These are phyloP conservation scores for Esperia sulphurella DNA, from an alignment of 2,888 invertebrate genomes.

Conservation along the genomic window DNA sequence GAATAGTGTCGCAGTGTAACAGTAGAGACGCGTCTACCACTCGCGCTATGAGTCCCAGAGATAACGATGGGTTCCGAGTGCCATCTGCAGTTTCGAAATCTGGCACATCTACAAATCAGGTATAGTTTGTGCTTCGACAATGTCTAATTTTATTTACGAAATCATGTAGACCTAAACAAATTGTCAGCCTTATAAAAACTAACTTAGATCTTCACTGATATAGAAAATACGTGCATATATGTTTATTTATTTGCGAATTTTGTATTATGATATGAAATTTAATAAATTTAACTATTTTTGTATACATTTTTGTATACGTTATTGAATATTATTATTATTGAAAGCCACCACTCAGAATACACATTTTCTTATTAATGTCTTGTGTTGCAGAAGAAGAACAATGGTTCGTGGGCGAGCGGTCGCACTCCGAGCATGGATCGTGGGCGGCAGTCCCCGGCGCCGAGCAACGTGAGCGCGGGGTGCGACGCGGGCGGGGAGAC, in stretches of 20 bases:
- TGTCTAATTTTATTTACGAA: no score
- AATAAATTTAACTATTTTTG: no score
- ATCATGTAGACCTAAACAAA: no score
- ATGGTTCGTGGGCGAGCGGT: constrained; percentile 44
- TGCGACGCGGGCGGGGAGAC: constrained; percentile 17
- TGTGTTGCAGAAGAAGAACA: constrained; percentile 45
- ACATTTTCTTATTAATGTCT: constrained; percentile 1
- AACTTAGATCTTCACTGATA: no score
- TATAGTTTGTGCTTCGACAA: constrained; percentile 12
- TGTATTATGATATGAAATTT: no score
- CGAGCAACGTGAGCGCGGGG: constrained; percentile 21
- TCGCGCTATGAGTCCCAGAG: constrained; percentile 61
- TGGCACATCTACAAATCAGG: constrained; percentile 53
- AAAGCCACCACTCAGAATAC: not conserved
- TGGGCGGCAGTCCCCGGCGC: constrained; percentile 49
- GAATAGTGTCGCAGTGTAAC: constrained; percentile 70
- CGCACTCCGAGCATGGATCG: constrained; percentile 54
- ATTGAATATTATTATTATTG: no score
- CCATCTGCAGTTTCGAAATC: constrained; percentile 52
- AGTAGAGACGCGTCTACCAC: constrained; percentile 64
- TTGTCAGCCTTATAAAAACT: no score
- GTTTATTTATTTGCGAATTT: no score
- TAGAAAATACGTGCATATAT: no score
- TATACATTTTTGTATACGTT: no score
- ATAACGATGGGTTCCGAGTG: constrained; percentile 65